Conservation (phyloP, 2,113 vertebrate genomes). For the Dicaeum eximium region DNA sequence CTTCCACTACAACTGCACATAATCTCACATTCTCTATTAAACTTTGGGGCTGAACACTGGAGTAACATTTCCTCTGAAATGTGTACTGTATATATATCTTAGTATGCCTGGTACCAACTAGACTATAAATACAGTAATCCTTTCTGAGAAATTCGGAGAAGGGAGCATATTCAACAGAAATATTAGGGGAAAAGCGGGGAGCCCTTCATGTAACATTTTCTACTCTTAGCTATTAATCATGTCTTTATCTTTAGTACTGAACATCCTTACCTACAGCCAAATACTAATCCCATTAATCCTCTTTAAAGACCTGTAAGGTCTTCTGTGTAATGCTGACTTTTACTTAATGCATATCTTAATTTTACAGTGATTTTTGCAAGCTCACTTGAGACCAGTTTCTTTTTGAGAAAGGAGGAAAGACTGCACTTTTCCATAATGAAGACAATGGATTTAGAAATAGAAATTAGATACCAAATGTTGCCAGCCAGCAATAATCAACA, state of each 20-base stretch:
- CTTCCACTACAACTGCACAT: background rate
- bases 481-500: background rate
- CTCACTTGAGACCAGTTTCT: slow-evolving; percentile 22
- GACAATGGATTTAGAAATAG: background rate
- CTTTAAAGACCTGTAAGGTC: slow-evolving; percentile 45
- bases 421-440: background rate
- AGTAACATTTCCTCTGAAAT: background rate
- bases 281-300: slow-evolving; percentile 46
- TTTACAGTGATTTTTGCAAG: slow-evolving; percentile 24
- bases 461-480: background rate
- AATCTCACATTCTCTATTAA: background rate
- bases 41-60: background rate
- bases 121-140: background rate
- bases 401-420: background rate
- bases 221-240: slow-evolving; percentile 20
- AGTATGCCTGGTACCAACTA: background rate
- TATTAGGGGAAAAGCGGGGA: background rate
- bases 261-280: slow-evolving; percentile 22
- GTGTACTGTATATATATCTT: background rate
- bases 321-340: slow-evolving; percentile 48
- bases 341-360: slow-evolving; percentile 25
- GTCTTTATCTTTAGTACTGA: slow-evolving; percentile 12
- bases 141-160: background rate
- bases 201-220: background rate
- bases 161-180: background rate